A percentile compares a stretch with the other conserved stretches of the same genome.
Conservation (phyloP, 2,797 vertebrate species). For the Sebastiscus tertius region DNA sequence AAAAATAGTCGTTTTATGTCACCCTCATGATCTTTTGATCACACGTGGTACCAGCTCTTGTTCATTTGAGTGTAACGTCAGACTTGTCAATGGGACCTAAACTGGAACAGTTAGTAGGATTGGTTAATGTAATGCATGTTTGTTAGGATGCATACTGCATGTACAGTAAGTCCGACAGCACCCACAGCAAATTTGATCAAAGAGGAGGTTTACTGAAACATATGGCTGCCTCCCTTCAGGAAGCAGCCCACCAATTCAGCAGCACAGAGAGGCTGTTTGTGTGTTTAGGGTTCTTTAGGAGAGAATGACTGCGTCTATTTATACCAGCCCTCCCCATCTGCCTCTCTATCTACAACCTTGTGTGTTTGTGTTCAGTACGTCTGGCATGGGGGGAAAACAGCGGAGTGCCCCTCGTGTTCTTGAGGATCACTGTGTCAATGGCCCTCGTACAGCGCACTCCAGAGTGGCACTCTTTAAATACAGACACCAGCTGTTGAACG, state of each 20-base stretch:
- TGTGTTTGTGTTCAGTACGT: conserved; percentile 74
- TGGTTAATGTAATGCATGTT: not conserved
- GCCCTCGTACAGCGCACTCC: conserved; percentile 66
- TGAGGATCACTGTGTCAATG: conserved; percentile 79
- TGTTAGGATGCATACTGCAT: not conserved
- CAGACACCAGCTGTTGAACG: conserved; percentile 76
- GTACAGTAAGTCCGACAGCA: not conserved
- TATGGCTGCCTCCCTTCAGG: conserved; percentile 36
- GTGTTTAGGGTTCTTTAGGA: conserved; percentile 52
- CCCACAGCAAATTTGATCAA: conserved; percentile 25
- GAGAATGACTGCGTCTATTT: conserved; percentile 68
- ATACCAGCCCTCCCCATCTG: conserved; percentile 53
- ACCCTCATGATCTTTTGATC: not conserved
- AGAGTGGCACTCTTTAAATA: conserved; percentile 75
- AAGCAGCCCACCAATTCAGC: conserved; percentile 23
- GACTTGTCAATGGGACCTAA: not conserved
- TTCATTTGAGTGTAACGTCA: not conserved
- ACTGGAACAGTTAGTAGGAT: not conserved
- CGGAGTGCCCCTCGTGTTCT: conserved; percentile 68
- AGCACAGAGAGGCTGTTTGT: conserved; percentile 52
- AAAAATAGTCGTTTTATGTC: not conserved
- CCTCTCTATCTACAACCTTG: conserved; percentile 69
- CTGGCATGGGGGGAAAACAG: conserved; percentile 64
- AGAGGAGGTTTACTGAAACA: conserved; percentile 35
- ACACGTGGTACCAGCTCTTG: not conserved